Evolutionary conservation across 2,797 vertebrate genomes (phyloP).

Genomic region (Gephyroberyx darwinii): DNA sequence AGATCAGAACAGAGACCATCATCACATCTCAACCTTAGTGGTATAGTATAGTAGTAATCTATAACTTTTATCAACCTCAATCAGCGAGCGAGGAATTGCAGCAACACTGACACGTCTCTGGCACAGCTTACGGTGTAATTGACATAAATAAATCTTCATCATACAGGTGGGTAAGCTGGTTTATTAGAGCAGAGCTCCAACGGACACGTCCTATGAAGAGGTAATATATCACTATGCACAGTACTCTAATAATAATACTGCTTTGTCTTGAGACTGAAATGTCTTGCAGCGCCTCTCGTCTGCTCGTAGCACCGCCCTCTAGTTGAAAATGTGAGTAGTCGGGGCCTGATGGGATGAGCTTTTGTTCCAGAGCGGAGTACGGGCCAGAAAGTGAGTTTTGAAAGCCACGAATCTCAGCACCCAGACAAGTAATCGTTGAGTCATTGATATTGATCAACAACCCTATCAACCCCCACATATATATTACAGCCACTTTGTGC

Average conservation of each 20-base stretch:
- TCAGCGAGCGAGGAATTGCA: not conserved
- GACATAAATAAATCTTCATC: not conserved
- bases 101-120: not conserved
- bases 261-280: too few species aligned
- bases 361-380: not conserved
- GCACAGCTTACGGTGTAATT: not conserved
- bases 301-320: not conserved
- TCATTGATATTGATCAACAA: too few species aligned
- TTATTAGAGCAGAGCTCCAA: not conserved
- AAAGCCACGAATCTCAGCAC: too few species aligned
- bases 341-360: not conserved
- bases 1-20: too few species aligned
- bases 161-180: not conserved
- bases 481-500: too few species aligned
- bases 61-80: not conserved
- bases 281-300: not conserved
- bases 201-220: not conserved
- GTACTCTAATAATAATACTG: too few species aligned
- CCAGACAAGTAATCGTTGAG: too few species aligned
- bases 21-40: too few species aligned
- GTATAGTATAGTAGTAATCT: too few species aligned
- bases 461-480: too few species aligned
- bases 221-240: conserved; percentile 7
- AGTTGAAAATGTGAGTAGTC: not conserved
- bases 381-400: not conserved